Percentiles rank a stretch among this genome's conserved stretches.
phyloP scores from a whole-genome alignment of 2,113 vertebrate species.

The Chlamydotis undulata region DNA sequence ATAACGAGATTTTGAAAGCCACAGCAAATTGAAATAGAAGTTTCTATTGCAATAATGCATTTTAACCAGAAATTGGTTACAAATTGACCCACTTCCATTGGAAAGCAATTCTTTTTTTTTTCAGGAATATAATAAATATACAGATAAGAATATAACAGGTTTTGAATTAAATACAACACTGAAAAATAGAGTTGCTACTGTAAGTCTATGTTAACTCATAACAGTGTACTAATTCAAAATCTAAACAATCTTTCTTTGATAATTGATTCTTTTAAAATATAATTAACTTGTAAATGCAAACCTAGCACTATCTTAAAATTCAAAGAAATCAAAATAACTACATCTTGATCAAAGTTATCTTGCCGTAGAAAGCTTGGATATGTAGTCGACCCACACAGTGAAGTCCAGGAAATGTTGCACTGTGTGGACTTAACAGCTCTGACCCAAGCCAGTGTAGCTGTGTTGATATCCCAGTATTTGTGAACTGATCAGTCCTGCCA shows the following conservation, averaged over 20 bases:
- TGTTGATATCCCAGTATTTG: neutral
- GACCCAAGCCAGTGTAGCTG: neutral
- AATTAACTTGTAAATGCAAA: neutral
- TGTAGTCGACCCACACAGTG: neutral
- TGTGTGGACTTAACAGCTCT: neutral
- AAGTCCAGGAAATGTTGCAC: neutral
- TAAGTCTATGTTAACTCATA: neutral
- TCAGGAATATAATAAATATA: neutral
- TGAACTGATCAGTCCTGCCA: neutral
- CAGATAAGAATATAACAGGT: neutral
- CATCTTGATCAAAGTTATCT: neutral
- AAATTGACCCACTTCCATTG: neutral
- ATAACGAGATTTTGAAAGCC: neutral
- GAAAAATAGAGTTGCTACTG: neutral
- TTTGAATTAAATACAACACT: neutral
- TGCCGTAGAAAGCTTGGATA: neutral
- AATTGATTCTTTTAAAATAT: neutral
- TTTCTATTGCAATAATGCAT: neutral
- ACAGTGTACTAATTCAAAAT: neutral
- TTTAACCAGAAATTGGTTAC: neutral
- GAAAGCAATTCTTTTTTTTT: neutral
- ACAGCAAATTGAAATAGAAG: neutral
- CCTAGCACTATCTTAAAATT: neutral
- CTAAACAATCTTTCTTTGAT: neutral
- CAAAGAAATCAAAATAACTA: neutral